Percentiles rank a stretch among this genome's conserved stretches.
Conservation (phyloP, 2,888 invertebrate species). For the Himalopsyche tibetana region DNA sequence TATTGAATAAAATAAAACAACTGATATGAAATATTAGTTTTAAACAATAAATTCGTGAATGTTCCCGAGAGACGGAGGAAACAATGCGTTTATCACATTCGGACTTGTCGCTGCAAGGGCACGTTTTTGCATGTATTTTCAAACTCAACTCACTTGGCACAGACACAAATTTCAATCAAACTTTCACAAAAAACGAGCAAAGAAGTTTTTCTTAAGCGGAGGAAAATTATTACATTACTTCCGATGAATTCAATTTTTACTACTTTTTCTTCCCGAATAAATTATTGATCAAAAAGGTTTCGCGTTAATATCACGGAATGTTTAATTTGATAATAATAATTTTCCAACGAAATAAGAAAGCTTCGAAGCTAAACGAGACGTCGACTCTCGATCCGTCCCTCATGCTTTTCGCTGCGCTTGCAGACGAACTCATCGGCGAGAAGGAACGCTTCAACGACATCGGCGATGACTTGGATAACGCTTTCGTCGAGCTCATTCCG, state of each 20-base stretch:
- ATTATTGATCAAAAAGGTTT: background rate
- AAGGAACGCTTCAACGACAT: conserved; percentile 95
- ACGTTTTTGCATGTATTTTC: conserved; percentile 23
- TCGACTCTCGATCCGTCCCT: conserved; percentile 33
- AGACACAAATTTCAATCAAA: conserved; percentile 10
- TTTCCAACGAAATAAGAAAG: background rate
- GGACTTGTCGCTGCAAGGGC: background rate
- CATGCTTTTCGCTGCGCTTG: conserved; percentile 67
- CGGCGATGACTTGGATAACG: conserved; percentile 94
- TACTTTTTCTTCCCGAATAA: background rate
- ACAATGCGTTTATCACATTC: too few species aligned
- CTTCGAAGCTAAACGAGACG: background rate
- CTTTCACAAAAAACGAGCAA: background rate
- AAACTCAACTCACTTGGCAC: conserved; percentile 29
- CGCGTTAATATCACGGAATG: background rate
- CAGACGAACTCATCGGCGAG: conserved; percentile 91
- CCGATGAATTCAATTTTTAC: background rate
- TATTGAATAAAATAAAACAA: too few species aligned
- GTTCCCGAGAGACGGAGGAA: too few species aligned
- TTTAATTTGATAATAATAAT: too few species aligned
- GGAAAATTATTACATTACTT: background rate
- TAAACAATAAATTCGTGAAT: too few species aligned
- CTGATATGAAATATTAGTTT: too few species aligned
- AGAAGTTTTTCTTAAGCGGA: background rate
- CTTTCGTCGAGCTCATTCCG: conserved; percentile 89